These are phyloP conservation scores for Microctonus aethiopoides DNA, from an alignment of 2,888 invertebrate species.

Conservation along the genomic window DNA sequence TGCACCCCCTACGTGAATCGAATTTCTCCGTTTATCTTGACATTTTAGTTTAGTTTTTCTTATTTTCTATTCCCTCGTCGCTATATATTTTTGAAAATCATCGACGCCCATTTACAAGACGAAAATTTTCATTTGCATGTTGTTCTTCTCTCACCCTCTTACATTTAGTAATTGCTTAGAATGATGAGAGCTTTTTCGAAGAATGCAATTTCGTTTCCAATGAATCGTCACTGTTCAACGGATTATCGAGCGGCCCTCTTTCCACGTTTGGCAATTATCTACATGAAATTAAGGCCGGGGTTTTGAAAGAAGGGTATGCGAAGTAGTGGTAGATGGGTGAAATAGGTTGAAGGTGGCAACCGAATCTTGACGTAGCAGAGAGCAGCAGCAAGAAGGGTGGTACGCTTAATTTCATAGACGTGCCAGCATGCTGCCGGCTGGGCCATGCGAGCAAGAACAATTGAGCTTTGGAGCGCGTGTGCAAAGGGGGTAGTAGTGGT, in stretches of 20 bases:
- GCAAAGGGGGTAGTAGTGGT: constrained; percentile 46
- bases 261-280: constrained; percentile 52
- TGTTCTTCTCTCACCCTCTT: background rate
- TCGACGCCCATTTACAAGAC: constrained; percentile 6
- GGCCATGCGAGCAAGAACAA: constrained; percentile 58
- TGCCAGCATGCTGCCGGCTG: constrained; percentile 40
- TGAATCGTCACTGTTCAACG: constrained; percentile 36
- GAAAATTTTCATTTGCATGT: constrained; percentile 27
- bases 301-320: constrained; percentile 23
- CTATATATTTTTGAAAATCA: constrained; percentile 13
- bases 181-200: constrained; percentile 53
- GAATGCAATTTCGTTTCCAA: constrained; percentile 56
- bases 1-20: constrained; percentile 7
- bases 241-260: constrained; percentile 47
- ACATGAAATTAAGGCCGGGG: constrained; percentile 54
- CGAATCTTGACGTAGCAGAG: constrained; percentile 49
- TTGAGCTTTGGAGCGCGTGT: constrained; percentile 59
- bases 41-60: constrained; percentile 13
- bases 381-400: constrained; percentile 51
- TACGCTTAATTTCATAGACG: constrained; percentile 60
- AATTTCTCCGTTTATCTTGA: constrained; percentile 13
- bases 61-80: background rate
- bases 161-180: constrained; percentile 48
- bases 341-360: constrained; percentile 37
- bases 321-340: constrained; percentile 25